Base-by-base conservation (phyloP, 2,113 vertebrate genomes). In the Anguilla japonica region DNA sequence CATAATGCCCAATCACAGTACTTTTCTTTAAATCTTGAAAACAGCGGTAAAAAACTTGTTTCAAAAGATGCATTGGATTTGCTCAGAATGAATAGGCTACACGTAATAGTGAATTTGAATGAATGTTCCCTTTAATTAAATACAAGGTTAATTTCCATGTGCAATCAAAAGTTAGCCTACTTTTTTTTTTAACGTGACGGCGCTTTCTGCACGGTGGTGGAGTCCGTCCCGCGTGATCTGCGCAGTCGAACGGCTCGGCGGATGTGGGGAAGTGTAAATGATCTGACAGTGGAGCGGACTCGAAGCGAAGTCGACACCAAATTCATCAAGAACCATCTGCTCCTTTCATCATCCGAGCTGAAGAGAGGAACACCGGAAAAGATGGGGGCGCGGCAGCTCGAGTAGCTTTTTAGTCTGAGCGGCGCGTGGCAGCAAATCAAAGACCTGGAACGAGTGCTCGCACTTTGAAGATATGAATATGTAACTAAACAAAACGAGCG, bases 231-330 rank as follows among this genome's bases (percentile, higher is more conserved):
- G 85, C 89, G 80, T 89, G 88, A 91, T 89, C 91, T 91, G 91
- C 91, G 87, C 90, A 92, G 92, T 91, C 88, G 90, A 93, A 90
- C 89, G 90, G 90, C 85, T 87, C 46, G 84, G 89, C 89, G 87
- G 91, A 91, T 88, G 88, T 90, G 89, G 88, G 88, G 91, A 95
- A 93, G 95, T 95, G 94, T 94, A 94, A 96, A 95, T 93, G 93
- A 94, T 94, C 93, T 95, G 94, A 95, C 93, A 93, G 94, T 90
- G 89, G 93, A 93, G 94, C 90, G 89, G 93, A 93, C 92, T 94
- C 92, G 34, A 34, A 82, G 92, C 90, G 91, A 92, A 93, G 92
- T 91, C 93, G 93, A 94, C 94, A 95, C 89, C 89, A 95, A 91
- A 92, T 92, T 89, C 91, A 86, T 90, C 91, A 91, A 90, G 91